A percentile compares a stretch with the other conserved stretches of the same genome.
These are phyloP conservation scores for Bubalus kerabau DNA, from an alignment of 2,113 vertebrate genomes.

Conservation along the genomic window DNA sequence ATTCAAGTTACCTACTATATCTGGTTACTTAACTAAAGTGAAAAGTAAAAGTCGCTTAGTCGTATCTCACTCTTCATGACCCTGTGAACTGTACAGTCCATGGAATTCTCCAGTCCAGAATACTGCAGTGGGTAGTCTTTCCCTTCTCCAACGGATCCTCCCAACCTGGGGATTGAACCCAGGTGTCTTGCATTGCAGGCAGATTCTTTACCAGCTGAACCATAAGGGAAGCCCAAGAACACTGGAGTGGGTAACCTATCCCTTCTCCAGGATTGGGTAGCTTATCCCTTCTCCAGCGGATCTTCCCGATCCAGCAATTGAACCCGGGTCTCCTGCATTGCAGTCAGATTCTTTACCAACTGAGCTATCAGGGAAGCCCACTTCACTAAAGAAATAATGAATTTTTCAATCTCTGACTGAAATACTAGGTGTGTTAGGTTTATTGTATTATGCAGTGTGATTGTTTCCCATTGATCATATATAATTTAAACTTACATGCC, in stretches of 20 bases:
- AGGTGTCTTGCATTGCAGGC: background rate
- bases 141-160: background rate
- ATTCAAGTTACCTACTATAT: background rate
- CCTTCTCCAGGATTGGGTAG: background rate
- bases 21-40: background rate
- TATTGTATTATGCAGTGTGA: background rate
- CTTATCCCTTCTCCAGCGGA: background rate
- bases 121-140: background rate
- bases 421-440: background rate
- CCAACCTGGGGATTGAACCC: background rate
- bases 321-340: background rate
- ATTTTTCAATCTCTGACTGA: background rate
- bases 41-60: background rate
- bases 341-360: background rate
- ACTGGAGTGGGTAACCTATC: background rate
- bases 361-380: background rate
- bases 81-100: background rate
- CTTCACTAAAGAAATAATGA: background rate
- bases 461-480: background rate
- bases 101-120: background rate
- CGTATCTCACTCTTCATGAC: background rate
- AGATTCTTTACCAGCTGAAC: background rate
- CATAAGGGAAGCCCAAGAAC: background rate
- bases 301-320: background rate
- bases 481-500: background rate